These are phyloP conservation scores for Gambusia yucatana DNA, from an alignment of 2,797 vertebrate species.

Conservation along the genomic window DNA sequence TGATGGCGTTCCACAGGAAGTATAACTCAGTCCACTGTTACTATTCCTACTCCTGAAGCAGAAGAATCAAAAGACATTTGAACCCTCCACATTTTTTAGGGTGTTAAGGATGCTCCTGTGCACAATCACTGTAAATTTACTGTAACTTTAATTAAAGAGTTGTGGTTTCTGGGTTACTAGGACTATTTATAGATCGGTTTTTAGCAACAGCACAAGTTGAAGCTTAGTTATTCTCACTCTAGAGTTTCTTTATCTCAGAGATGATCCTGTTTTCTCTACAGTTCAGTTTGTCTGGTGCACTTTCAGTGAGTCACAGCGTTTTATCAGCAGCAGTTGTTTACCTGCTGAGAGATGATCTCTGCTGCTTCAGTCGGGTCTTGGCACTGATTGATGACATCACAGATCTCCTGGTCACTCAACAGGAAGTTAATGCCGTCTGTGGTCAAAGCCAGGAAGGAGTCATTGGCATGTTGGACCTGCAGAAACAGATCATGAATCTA, in stretches of 20 bases:
- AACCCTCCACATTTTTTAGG: not conserved
- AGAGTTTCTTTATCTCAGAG: not conserved
- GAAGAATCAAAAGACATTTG: not conserved
- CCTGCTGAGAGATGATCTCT: constrained; percentile 88
- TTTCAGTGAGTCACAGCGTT: no score
- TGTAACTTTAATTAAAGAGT: not conserved
- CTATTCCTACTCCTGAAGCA: not conserved
- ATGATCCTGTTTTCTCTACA: not conserved
- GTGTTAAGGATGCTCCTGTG: not conserved
- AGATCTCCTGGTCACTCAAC: constrained; percentile 95
- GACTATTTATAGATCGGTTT: not conserved
- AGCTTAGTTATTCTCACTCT: not conserved
- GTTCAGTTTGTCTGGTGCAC: not conserved
- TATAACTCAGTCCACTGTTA: not conserved
- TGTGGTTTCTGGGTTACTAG: not conserved
- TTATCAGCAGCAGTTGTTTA: not conserved
- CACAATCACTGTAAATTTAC: not conserved
- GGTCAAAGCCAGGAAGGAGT: constrained; percentile 92
- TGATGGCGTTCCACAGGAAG: not conserved
- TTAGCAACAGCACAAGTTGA: not conserved
- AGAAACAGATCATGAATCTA: not conserved
- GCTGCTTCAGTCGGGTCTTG: constrained; percentile 90
- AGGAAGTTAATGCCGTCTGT: constrained; percentile 97
- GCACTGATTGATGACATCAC: constrained; percentile 90
- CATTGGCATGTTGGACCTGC: constrained; percentile 87